Percentiles rank a stretch among this genome's conserved stretches.
These are phyloP conservation scores for Oplegnathus fasciatus DNA, from an alignment of 2,113 vertebrate species.

Conservation along the genomic window DNA sequence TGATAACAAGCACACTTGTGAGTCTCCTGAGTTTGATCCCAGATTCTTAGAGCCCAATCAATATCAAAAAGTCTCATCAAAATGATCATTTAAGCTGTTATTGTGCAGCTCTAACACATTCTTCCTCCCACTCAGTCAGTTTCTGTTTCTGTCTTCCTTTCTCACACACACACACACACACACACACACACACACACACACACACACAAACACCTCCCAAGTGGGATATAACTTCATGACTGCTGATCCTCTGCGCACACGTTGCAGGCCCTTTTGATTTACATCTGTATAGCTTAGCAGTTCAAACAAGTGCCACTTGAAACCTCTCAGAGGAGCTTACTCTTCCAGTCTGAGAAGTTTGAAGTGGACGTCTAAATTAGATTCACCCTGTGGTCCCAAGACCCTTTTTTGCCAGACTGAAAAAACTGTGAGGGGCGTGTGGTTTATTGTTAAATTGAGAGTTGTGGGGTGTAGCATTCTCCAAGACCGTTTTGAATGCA, in stretches of 20 bases:
- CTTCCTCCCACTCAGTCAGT: conserved; percentile 30
- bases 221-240: conserved; percentile 39
- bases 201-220: conserved; percentile 43
- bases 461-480: conserved; percentile 14
- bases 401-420: conserved; percentile 22
- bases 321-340: conserved; percentile 65
- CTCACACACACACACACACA: too few species aligned
- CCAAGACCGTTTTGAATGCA: conserved; percentile 1
- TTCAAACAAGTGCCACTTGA: conserved; percentile 77
- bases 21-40: conserved; percentile 16
- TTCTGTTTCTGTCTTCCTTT: conserved; percentile 29
- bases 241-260: conserved; percentile 43
- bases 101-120: conserved; percentile 36
- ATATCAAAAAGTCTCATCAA: conserved; percentile 43
- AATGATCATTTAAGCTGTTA: conserved; percentile 40
- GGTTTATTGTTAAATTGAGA: conserved; percentile 36
- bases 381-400: conserved; percentile 39
- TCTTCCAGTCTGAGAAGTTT: conserved; percentile 58
- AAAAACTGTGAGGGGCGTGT: conserved; percentile 29
- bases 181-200: too few species aligned
- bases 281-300: conserved; percentile 67
- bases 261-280: conserved; percentile 66
- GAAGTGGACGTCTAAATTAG: conserved; percentile 70
- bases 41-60: conserved; percentile 17
- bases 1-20: background rate